These are phyloP conservation scores for Catharus bicknelli DNA, from an alignment of 2,113 vertebrate genomes.

Conservation along the genomic window DNA sequence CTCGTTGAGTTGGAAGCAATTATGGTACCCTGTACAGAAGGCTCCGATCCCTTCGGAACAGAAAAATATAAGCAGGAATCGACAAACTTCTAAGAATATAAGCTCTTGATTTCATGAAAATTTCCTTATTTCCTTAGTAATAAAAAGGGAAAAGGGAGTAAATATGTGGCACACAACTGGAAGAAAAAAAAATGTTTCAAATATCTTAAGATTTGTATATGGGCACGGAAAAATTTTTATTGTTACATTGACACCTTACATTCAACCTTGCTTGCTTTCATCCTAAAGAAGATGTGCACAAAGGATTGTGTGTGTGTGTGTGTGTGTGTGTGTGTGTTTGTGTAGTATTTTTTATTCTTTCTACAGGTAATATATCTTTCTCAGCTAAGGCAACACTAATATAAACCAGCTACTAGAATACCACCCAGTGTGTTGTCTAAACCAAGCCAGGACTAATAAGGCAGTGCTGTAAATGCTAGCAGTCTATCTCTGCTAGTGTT, in stretches of 20 bases:
- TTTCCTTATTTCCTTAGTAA: conserved; percentile 8
- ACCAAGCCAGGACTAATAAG: background rate
- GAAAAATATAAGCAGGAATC: conserved; percentile 18
- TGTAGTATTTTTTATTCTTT: background rate
- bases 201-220: background rate
- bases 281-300: background rate
- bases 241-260: background rate
- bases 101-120: conserved; percentile 33
- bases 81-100: conserved; percentile 31
- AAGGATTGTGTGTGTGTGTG: background rate
- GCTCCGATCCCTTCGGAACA: background rate
- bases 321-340: background rate
- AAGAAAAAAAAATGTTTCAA: background rate
- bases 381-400: background rate
- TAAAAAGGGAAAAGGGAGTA: background rate
- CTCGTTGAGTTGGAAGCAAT: conserved; percentile 44
- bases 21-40: background rate
- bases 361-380: background rate
- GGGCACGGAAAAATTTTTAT: background rate
- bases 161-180: background rate
- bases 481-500: background rate
- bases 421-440: background rate
- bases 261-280: background rate
- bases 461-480: background rate
- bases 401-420: background rate